These are phyloP conservation scores for Dufourea novaeangliae DNA, from an alignment of 1,140 invertebrate genomes.

Conservation along the genomic window DNA sequence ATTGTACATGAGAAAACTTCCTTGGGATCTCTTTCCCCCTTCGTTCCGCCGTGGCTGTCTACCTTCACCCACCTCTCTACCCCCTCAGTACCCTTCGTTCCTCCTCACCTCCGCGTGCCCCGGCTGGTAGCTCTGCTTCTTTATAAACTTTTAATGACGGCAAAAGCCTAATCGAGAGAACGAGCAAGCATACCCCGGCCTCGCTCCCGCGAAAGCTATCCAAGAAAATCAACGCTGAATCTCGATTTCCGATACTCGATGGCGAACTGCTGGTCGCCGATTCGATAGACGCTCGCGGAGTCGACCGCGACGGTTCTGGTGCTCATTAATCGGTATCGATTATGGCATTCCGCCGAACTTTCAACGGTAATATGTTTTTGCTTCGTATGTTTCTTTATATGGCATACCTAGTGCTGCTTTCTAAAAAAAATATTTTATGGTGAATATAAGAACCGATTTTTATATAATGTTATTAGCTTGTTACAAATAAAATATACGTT, in stretches of 20 bases:
- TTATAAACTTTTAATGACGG: conserved; percentile 83
- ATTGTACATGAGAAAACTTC: conserved; percentile 82
- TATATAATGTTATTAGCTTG: no score
- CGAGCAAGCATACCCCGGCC: conserved; percentile 50
- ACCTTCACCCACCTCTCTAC: conserved; percentile 8
- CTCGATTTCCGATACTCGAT: conserved; percentile 74
- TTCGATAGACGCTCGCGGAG: neutral
- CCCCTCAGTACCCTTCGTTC: neutral
- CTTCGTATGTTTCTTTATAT: no score
- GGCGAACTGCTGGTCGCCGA: conserved; percentile 32
- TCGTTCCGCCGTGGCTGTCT: conserved; percentile 26
- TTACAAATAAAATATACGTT: no score
- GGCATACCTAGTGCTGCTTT: no score
- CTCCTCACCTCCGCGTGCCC: conserved; percentile 42
- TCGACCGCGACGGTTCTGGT: neutral
- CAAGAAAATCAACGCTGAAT: conserved; percentile 54
- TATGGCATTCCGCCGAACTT: conserved; percentile 25
- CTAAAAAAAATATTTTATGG: no score
- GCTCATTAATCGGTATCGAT: conserved; percentile 32
- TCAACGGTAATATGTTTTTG: no score
- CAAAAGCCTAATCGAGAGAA: conserved; percentile 81
- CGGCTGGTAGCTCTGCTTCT: conserved; percentile 76
- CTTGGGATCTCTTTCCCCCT: conserved; percentile 66
- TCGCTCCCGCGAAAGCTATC: conserved; percentile 52
- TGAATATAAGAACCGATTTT: no score